Conservation (phyloP, 2,888 invertebrate genomes). For the Coremacera marginata region DNA sequence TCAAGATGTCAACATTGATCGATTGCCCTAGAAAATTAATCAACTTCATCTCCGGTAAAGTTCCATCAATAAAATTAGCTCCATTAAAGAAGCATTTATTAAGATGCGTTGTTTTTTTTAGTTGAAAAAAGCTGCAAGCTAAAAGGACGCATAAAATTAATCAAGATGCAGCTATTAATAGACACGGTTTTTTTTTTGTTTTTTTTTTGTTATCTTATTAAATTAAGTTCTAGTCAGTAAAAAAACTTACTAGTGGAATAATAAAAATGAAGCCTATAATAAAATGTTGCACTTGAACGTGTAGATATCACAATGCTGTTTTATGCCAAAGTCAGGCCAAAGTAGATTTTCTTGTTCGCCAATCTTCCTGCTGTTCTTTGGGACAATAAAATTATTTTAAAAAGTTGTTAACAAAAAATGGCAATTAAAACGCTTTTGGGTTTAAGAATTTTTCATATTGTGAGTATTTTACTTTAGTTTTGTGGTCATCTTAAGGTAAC, state of each 20-base stretch:
- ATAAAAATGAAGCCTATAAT: not conserved
- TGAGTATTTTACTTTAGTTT: not conserved
- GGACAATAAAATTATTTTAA: slow-evolving; percentile 9
- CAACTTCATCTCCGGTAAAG: not conserved
- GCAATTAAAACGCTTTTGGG: slow-evolving; percentile 16
- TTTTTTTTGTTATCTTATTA: not conserved
- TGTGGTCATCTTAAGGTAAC: slow-evolving; percentile 30
- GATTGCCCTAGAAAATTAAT: too few relatives aligned
- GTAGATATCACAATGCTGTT: not conserved
- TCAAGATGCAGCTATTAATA: slow-evolving; percentile 21
- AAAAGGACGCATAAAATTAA: not conserved
- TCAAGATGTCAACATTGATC: too few relatives aligned
- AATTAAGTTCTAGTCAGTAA: not conserved
- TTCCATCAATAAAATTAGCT: slow-evolving; percentile 16
- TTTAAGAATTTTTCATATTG: not conserved
- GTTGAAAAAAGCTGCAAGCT: not conserved
- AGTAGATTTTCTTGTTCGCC: slow-evolving; percentile 11
- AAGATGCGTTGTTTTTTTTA: not conserved
- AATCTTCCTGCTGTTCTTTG: not conserved
- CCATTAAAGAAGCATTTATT: slow-evolving; percentile 7
- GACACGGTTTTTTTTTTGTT: not conserved
- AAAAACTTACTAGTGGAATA: not conserved
- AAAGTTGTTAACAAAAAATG: not conserved
- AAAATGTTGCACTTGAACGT: not conserved
- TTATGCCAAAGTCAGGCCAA: not conserved